Conservation (phyloP, 2,797 vertebrate genomes). For the Sciurus carolinensis region DNA sequence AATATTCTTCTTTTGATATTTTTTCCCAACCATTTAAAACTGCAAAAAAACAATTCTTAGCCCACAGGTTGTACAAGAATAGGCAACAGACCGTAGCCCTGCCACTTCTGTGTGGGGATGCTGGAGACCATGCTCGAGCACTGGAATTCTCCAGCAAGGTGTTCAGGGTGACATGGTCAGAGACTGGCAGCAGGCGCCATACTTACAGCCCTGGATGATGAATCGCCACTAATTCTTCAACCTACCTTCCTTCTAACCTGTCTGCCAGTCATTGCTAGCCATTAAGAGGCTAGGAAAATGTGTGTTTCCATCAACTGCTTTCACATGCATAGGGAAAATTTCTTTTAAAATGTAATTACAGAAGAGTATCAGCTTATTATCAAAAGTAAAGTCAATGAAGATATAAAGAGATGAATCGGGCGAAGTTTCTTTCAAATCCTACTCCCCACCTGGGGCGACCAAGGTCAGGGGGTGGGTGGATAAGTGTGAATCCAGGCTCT, state of each 20-base stretch:
- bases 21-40: neutral
- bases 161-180: neutral
- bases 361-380: neutral
- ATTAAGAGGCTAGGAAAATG: neutral
- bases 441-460: neutral
- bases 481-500: neutral
- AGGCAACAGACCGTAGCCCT: fast-evolving
- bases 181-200: too few relatives aligned
- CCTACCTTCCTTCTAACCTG: neutral
- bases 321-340: neutral
- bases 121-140: neutral
- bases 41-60: neutral
- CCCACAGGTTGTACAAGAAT: neutral
- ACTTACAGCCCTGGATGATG: too few relatives aligned
- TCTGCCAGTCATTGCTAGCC: neutral
- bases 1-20: neutral
- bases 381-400: neutral
- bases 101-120: neutral
- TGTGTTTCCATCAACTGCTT: neutral
- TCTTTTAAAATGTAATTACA: neutral
- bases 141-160: neutral
- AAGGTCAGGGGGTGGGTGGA: neutral
- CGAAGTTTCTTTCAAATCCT: neutral
- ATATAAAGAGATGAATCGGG: neutral
- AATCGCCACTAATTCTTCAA: neutral